A percentile compares a stretch with the other conserved stretches of the same genome.
phyloP scores from a whole-genome alignment of 2,113 vertebrate genomes.

The Etia nguti region DNA sequence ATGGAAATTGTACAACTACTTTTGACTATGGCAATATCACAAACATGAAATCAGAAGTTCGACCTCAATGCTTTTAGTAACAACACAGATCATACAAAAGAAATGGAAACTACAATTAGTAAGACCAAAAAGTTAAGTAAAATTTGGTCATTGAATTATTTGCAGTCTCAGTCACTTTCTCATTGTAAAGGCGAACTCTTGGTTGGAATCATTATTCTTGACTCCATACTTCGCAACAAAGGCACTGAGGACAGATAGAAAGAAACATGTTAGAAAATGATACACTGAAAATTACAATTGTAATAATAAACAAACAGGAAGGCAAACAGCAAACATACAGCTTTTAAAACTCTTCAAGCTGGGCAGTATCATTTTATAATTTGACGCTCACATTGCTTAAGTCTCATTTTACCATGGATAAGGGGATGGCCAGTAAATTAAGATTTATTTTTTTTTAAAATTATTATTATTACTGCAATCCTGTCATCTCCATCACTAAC shows the following conservation, averaged over 20 bases:
- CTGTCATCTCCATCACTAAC: neutral
- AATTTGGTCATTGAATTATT: neutral
- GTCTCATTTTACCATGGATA: neutral
- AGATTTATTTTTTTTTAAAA: fast-evolving
- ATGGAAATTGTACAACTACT: neutral
- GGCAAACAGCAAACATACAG: neutral
- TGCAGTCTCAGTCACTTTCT: neutral
- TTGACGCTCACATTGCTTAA: neutral
- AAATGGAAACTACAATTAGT: neutral
- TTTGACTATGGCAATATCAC: neutral
- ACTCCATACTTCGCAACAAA: slow-evolving; percentile 89
- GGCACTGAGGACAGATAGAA: slow-evolving; percentile 76
- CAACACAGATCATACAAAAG: neutral
- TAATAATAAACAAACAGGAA: neutral
- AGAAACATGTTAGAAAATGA: neutral
- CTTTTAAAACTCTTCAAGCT: neutral
- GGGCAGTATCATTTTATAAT: neutral
- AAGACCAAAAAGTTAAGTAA: neutral
- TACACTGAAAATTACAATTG: neutral
- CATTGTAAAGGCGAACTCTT: slow-evolving; percentile 88
- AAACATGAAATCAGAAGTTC: neutral
- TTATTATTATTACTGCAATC: neutral
- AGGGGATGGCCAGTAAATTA: neutral
- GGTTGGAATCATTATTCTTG: slow-evolving; percentile 92
- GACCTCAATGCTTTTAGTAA: neutral